phyloP scores from a whole-genome alignment of 2,797 vertebrate species.

The Argentina silus region DNA sequence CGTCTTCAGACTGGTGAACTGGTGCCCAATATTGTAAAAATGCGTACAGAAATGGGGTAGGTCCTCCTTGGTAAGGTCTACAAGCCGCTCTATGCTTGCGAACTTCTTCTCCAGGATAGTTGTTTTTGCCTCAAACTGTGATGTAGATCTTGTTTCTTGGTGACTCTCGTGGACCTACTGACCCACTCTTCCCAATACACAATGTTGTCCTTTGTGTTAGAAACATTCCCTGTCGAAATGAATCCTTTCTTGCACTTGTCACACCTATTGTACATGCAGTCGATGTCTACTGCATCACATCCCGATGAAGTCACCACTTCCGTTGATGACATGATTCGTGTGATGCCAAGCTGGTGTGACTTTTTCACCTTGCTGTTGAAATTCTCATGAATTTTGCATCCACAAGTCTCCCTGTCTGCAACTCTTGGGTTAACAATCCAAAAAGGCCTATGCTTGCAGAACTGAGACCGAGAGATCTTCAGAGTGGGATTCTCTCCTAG shows the following conservation, averaged over 20 bases:
- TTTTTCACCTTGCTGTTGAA: constrained; percentile 8
- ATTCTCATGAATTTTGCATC: constrained; percentile 8
- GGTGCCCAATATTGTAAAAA: neutral
- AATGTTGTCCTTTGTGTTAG: neutral
- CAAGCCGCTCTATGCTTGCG: neutral
- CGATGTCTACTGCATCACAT: neutral
- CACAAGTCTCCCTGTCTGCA: constrained; percentile 11
- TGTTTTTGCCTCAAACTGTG: neutral
- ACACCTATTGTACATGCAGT: too few species aligned
- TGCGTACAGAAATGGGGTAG: constrained; percentile 3
- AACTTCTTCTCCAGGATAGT: neutral
- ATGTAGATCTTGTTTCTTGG: neutral
- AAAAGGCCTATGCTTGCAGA: constrained; percentile 7
- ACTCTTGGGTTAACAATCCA: constrained; percentile 10
- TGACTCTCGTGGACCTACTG: constrained; percentile 1
- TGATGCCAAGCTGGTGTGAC: constrained; percentile 17
- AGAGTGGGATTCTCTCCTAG: neutral
- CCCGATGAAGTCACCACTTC: constrained; percentile 5
- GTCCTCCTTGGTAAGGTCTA: neutral
- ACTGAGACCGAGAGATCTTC: constrained; percentile 12
- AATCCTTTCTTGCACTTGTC: neutral
- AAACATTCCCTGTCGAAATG: too few species aligned
- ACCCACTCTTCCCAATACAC: constrained; percentile 15
- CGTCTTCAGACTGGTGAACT: neutral
- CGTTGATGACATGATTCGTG: neutral